Base-by-base conservation (phyloP, 2,113 vertebrate genomes). In the Sisor rabdophorus region DNA sequence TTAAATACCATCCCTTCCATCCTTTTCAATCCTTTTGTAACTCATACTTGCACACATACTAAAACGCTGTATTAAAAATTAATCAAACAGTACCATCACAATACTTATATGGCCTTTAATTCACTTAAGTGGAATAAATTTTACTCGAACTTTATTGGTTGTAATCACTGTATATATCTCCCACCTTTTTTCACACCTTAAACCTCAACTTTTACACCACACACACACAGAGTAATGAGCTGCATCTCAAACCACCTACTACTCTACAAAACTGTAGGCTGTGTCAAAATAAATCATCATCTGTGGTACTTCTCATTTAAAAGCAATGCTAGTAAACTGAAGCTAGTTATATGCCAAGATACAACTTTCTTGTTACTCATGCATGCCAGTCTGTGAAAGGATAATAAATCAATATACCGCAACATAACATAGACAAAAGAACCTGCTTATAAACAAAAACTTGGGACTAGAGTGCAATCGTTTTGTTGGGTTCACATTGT, bases 121-220 rank as follows among this genome's bases (percentile, higher is more conserved):
- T 63, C 20, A 64, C 32, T 44, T 13, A 4, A 44, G 36, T 44
- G 10, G 6, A 2, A 15, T 22, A 64, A 40, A 40, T 22, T 5
- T 64, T 2, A 44, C 2, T 65, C 11, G 2, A 44, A 11, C 11
- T n/a, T 40, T 32, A 40, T 64, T 64, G n/a, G 61, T 8, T 44
- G 20, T 16, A 22, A 22, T 15, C 36, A n/a, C 20, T 36, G 30
- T 36, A 19, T 65, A 36, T 65, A 44, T 22, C 32, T 40, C 19
- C 60, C 60, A 32, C 59, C 15, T 61, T 32, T 28, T 61, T 28
- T 61, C 30, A 30, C 30, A 61, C 59, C 32, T 36, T 36, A 6
- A 36, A 61, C 17, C 59, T 61, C 26, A 32, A 61, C 60, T 36
- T 63, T 63, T 63, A 63, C 60, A 61, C 59, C 30, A n/a, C n/a